Evolutionary conservation across 2,113 vertebrate species (phyloP).

Genomic region (Syngnathus floridae): DNA sequence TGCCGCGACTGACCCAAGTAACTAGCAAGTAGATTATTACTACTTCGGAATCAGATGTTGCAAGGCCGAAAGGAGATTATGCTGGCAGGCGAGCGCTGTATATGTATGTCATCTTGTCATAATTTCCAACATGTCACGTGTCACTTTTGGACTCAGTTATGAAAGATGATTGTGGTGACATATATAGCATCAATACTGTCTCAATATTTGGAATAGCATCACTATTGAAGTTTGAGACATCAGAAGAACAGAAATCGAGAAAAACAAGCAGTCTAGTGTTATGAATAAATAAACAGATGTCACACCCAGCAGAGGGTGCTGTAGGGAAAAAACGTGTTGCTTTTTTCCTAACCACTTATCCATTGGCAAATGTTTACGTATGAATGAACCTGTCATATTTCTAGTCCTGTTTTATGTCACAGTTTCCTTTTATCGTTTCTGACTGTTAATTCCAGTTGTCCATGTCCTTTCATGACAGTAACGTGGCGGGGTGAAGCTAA

Average conservation of each 20-base stretch:
- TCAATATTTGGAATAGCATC: not conserved
- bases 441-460: too few species aligned
- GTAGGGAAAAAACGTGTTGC: not conserved
- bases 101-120: conserved; percentile 5
- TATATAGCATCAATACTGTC: conserved; percentile 1
- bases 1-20: conserved; percentile 3
- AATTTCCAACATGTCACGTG: not conserved
- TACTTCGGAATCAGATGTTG: conserved; percentile 15
- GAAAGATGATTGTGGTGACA: not conserved
- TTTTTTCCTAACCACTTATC: not conserved
- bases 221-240: not conserved
- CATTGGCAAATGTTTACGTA: too few species aligned
- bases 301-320: not conserved
- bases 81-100: not conserved
- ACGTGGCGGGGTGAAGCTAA: too few species aligned
- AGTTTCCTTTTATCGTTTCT: too few species aligned
- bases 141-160: not conserved
- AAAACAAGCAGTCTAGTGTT: not conserved
- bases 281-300: not conserved
- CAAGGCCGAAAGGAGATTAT: conserved; percentile 14
- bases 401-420: too few species aligned
- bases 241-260: not conserved
- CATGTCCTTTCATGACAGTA: too few species aligned
- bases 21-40: not conserved
- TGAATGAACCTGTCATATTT: too few species aligned